Conservation (phyloP, 35 echinoderm and acorn worm genomes). For the Chiridota heheva region DNA sequence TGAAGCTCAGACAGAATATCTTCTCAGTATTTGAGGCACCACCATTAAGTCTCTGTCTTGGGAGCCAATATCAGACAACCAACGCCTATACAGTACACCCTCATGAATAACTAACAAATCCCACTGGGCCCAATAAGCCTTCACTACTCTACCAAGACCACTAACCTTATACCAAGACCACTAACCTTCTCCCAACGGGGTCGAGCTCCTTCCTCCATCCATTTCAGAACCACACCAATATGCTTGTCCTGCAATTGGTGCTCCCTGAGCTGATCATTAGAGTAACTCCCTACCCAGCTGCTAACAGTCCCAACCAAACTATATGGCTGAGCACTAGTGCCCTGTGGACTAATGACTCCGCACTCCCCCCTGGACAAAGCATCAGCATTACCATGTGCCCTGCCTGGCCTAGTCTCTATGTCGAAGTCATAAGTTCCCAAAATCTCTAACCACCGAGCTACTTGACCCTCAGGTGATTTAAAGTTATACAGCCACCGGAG, state of each 20-base stretch:
- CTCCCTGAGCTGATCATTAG: neutral
- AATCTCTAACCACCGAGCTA: constrained; percentile 59
- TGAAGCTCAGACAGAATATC: constrained; percentile 42
- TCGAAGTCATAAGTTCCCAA: constrained; percentile 39
- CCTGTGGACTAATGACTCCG: neutral
- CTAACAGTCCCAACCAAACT: neutral
- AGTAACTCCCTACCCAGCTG: constrained; percentile 7
- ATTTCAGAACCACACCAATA: neutral
- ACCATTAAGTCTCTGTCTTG: constrained; percentile 23
- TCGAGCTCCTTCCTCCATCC: constrained; percentile 7
- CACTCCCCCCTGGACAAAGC: constrained; percentile 28
- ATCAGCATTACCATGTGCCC: constrained; percentile 53
- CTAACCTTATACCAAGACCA: constrained; percentile 25
- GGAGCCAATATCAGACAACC: constrained; percentile 45
- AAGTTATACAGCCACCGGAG: constrained; percentile 52
- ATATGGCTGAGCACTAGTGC: neutral
- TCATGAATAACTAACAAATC: constrained; percentile 15
- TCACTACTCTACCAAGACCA: neutral
- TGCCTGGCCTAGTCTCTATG: constrained; percentile 22
- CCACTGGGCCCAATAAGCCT: constrained; percentile 59
- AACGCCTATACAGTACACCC: constrained; percentile 28
- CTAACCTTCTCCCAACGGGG: constrained; percentile 22
- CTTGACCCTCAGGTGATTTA: constrained; percentile 47
- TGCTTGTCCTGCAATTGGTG: constrained; percentile 22
- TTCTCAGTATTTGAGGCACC: constrained; percentile 12